phyloP scores from a whole-genome alignment of 2,113 vertebrate species.

The Microcebus jonahi region DNA sequence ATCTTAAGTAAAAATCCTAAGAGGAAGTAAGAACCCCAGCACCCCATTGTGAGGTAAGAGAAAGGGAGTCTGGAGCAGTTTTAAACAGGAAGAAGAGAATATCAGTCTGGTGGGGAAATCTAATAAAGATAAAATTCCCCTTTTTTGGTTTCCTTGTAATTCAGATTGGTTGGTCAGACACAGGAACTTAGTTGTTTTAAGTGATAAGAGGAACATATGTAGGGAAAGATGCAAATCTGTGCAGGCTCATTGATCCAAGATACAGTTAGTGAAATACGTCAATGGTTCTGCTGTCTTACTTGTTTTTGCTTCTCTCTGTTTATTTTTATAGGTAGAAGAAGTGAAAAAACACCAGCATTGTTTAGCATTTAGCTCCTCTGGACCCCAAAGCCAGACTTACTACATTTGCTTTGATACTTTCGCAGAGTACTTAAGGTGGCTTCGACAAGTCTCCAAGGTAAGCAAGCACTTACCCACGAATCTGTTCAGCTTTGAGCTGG shows the following conservation, averaged over 20 bases:
- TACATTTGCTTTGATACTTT: slow-evolving; percentile 98
- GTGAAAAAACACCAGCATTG: slow-evolving; percentile 97
- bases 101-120: background rate
- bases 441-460: slow-evolving; percentile 97
- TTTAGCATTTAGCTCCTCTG: slow-evolving; percentile 98
- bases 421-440: slow-evolving; percentile 98
- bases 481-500: background rate
- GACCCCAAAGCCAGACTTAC: slow-evolving; percentile 98
- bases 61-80: background rate
- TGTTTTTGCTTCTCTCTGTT: background rate
- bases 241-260: background rate
- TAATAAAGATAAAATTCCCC: background rate
- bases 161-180: background rate
- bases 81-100: slow-evolving; percentile 32
- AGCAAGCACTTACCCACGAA: background rate
- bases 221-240: background rate
- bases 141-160: background rate
- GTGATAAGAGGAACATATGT: background rate
- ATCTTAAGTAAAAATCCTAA: background rate
- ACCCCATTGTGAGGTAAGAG: background rate
- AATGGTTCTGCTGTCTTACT: background rate
- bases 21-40: background rate
- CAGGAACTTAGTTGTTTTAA: background rate
- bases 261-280: background rate
- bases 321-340: slow-evolving; percentile 93